Evolutionary conservation across 2,113 vertebrate genomes (phyloP), one percentile per base, ranked within the genome.

Genomic region (Scortum barcoo): DNA sequence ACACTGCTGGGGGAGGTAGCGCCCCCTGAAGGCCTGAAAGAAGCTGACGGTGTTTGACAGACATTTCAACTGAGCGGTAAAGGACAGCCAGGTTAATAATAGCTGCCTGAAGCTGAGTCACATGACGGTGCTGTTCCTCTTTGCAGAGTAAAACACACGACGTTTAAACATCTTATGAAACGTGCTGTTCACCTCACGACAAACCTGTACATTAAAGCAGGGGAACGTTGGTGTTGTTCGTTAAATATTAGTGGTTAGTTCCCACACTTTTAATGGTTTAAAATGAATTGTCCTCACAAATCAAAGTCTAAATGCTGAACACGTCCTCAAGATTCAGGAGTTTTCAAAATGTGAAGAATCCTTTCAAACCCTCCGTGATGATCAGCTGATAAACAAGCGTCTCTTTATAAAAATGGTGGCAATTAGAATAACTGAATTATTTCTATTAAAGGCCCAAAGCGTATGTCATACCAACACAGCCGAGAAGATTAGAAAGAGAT

Each of bases 51-150:
- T 20, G 60, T 76, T 72, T 40, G 51, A 30, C 24, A 42, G 33
- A 38, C 46, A 38, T 44, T 84, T 67, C 16, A 26, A 75, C 48
- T 1, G 33, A 22, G 24, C 12, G 0, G 14, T 81, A 68, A 83
- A 86, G 86, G 77, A 86, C 73, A 60, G 2, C 0, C 10, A 1
- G 33, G 51, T 75, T 88, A 90, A 86, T 69, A 73, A 76, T 90
- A 90, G 71, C 62, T 44, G 5, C 33, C 3, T 20, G 65, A 16
- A 44, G 61, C 74, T 74, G 12, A 4, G 80, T 84, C 88, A 88
- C 61, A 53, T 88, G 79, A 80, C 24, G 3, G 17, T 26, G 28
- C 69, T 48, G 12, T 30, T 63, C 58, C 10, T 46, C 36, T 17
- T n/a, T 54, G 58, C 14, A 38, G 1, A 2, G 24, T 14, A 19